A percentile compares a stretch with the other conserved stretches of the same genome.
phyloP scores from a whole-genome alignment of 2,888 invertebrate genomes.

The Pimpla rufipes region DNA sequence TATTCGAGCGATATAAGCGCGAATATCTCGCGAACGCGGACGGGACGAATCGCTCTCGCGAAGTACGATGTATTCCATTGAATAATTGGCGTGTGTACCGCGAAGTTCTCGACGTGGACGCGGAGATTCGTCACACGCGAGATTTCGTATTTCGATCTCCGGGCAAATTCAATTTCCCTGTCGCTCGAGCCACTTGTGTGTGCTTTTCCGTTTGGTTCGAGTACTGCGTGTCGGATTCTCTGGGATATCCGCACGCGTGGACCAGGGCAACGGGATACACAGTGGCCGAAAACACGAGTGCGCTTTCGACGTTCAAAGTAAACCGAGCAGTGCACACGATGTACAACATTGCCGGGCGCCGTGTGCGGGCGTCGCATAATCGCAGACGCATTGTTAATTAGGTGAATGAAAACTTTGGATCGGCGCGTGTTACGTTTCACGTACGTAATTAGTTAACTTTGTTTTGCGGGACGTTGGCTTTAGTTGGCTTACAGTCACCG shows the following conservation, averaged over 20 bases:
- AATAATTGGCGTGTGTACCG: conserved; percentile 16
- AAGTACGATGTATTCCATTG: conserved; percentile 9
- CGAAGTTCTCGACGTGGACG: background rate
- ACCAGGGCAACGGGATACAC: no score
- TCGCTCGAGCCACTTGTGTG: no score
- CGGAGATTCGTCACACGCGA: conserved; percentile 3
- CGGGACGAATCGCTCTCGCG: background rate
- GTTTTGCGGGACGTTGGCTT: conserved; percentile 33
- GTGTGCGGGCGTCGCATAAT: conserved; percentile 4
- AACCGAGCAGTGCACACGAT: no score
- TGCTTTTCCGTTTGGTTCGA: no score
- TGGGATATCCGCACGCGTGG: no score
- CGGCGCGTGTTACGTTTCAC: background rate
- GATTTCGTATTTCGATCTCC: conserved; percentile 11
- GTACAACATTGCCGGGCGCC: background rate
- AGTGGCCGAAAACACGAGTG: no score
- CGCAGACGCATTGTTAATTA: conserved; percentile 53
- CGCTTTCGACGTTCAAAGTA: no score
- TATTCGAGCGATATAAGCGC: background rate
- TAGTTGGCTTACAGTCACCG: background rate
- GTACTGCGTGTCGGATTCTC: no score
- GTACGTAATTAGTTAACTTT: conserved; percentile 57
- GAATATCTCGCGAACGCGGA: background rate
- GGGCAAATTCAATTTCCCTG: conserved; percentile 5
- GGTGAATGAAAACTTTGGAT: conserved; percentile 48